Percentiles rank a stretch among this genome's conserved stretches.
These are phyloP conservation scores for Sarcophaga variegata DNA, from an alignment of 2,888 invertebrate species.

Conservation along the genomic window DNA sequence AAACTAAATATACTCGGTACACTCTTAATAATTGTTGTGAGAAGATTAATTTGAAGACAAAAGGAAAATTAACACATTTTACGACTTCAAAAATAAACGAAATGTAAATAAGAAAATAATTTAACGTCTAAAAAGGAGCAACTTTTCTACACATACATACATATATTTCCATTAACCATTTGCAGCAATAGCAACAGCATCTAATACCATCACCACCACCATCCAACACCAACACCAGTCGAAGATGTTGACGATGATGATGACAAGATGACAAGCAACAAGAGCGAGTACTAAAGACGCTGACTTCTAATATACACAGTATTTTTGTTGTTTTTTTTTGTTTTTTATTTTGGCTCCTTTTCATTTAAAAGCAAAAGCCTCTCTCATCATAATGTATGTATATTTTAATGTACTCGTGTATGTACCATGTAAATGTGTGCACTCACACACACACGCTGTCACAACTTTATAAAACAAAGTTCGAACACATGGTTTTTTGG, in stretches of 20 bases:
- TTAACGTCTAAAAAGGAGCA: constrained; percentile 35
- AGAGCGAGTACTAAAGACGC: constrained; percentile 54
- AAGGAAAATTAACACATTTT: constrained; percentile 48
- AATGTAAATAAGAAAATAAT: constrained; percentile 34
- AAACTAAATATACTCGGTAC: too few species aligned
- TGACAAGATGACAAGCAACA: constrained; percentile 58
- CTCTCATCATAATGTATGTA: constrained; percentile 11
- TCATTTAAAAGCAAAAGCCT: constrained; percentile 34
- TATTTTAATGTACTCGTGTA: background rate
- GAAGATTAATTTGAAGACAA: background rate
- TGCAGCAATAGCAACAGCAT: background rate
- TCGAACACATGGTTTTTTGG: constrained; percentile 66
- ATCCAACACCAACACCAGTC: background rate
- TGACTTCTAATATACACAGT: constrained; percentile 44
- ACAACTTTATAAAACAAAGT: constrained; percentile 64
- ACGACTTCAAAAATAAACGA: constrained; percentile 40
- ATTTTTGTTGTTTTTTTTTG: constrained; percentile 28
- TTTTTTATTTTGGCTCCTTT: background rate
- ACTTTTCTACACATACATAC: constrained; percentile 31
- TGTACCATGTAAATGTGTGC: background rate
- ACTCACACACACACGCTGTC: constrained; percentile 25
- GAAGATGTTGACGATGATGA: constrained; percentile 34
- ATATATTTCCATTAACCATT: constrained; percentile 48
- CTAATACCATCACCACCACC: background rate
- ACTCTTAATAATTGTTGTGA: background rate